These are phyloP conservation scores for Bembecia ichneumoniformis DNA, from an alignment of 2,888 invertebrate species.

Conservation along the genomic window DNA sequence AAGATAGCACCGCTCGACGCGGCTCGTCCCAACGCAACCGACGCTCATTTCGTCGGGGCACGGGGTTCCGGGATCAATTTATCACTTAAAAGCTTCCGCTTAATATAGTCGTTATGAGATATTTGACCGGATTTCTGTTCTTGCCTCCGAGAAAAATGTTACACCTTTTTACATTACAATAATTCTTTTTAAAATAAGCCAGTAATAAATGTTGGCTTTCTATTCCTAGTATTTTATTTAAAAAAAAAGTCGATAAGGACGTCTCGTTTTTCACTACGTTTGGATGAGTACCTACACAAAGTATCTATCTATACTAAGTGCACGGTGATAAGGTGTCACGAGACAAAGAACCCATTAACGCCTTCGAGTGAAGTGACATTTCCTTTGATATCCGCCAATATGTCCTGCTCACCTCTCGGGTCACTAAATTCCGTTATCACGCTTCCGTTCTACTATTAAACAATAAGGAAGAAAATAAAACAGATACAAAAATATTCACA, in stretches of 20 bases:
- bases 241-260: too few relatives aligned
- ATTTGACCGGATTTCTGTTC: background rate
- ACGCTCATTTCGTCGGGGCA: slow-evolving; percentile 60
- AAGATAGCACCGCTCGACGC: slow-evolving; percentile 15
- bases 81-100: slow-evolving; percentile 69
- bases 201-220: too few relatives aligned
- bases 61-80: slow-evolving; percentile 66
- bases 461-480: background rate
- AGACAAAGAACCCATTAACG: slow-evolving; percentile 70
- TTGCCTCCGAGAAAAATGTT: background rate
- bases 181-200: too few relatives aligned
- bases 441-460: slow-evolving; percentile 39
- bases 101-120: slow-evolving; percentile 19
- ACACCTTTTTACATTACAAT: too few relatives aligned
- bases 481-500: background rate
- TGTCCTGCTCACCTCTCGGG: slow-evolving; percentile 55
- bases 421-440: slow-evolving; percentile 63
- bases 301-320: background rate
- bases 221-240: too few relatives aligned
- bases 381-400: slow-evolving; percentile 62
- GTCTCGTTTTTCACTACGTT: background rate
- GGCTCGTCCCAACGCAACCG: slow-evolving; percentile 30
- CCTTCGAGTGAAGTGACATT: slow-evolving; percentile 63
- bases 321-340: slow-evolving; percentile 57
- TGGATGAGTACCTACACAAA: background rate